Evolutionary conservation across 1,140 invertebrate genomes (phyloP).

Genomic region (Drosophila hydei): DNA sequence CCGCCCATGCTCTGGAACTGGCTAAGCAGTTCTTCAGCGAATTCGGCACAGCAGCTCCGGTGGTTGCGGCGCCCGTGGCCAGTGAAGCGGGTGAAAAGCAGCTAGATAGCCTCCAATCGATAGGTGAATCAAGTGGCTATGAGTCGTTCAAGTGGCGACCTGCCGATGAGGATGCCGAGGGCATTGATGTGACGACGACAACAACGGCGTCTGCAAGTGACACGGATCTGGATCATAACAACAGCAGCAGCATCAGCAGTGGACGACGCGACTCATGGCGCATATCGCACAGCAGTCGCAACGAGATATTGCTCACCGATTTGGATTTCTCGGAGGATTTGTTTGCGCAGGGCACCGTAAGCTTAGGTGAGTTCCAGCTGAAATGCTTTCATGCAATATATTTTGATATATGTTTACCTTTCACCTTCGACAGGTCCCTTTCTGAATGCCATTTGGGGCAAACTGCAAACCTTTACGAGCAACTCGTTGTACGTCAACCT

Average conservation of each 20-base stretch:
- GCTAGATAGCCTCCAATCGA: constrained; percentile 88
- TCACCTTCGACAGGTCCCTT: constrained; percentile 88
- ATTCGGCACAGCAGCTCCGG: constrained; percentile 43
- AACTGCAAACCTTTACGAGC: constrained; percentile 92
- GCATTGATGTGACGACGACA: constrained; percentile 36
- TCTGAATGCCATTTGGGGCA: constrained; percentile 91
- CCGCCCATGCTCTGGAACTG: constrained; percentile 72
- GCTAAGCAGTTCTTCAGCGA: constrained; percentile 79
- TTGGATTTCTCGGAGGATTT: constrained; percentile 84
- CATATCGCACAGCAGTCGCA: constrained; percentile 77
- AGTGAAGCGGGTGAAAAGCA: constrained; percentile 76
- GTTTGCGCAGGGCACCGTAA: constrained; percentile 83
- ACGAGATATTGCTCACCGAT: constrained; percentile 75
- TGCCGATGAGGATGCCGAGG: constrained; percentile 84
- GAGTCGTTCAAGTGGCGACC: constrained; percentile 90
- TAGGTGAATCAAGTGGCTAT: constrained; percentile 93
- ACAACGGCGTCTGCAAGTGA: constrained; percentile 31
- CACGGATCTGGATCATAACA: constrained; percentile 56
- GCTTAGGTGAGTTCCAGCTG: constrained; percentile 67
- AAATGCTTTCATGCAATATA: not conserved
- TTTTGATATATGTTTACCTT: not conserved
- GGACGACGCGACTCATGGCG: constrained; percentile 80
- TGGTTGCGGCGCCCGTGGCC: not conserved
- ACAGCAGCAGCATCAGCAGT: constrained; percentile 46
- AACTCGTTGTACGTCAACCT: constrained; percentile 95